These are phyloP conservation scores for Cheirogaleus major DNA, from an alignment of 2,797 vertebrate species.

Conservation along the genomic window DNA sequence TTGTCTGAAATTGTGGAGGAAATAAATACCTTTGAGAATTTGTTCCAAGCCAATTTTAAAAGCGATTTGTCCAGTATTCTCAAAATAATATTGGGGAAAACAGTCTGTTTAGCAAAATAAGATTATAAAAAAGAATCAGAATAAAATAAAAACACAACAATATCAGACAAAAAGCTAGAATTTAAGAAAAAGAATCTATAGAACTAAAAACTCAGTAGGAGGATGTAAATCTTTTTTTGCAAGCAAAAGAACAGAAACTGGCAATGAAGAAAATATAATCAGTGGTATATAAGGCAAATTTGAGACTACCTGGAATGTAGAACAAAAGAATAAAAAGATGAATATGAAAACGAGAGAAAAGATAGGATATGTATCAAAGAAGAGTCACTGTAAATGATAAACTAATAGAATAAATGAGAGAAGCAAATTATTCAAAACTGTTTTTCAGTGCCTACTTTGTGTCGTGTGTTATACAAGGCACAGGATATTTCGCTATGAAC, in stretches of 20 bases:
- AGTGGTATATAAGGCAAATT: neutral
- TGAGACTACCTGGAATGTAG: neutral
- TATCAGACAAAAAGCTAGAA: neutral
- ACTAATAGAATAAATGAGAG: neutral
- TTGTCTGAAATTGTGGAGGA: neutral
- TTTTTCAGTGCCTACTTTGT: neutral
- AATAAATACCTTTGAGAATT: neutral
- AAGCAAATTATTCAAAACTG: neutral
- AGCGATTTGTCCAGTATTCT: neutral
- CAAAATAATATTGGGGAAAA: neutral
- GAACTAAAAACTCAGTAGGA: neutral
- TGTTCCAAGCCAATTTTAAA: neutral
- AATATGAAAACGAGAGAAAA: neutral
- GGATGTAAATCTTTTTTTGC: neutral
- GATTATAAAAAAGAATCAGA: neutral
- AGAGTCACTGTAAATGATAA: neutral
- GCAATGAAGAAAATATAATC: neutral
- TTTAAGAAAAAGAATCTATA: neutral
- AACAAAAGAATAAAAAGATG: neutral
- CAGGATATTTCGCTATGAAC: neutral
- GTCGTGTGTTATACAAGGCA: neutral
- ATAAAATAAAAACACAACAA: slow-evolving; percentile 14
- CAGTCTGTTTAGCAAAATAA: neutral
- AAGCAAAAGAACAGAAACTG: neutral
- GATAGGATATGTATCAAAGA: neutral